Evolutionary conservation across 2,888 invertebrate genomes (phyloP).

Genomic region (Epinotia demarniana): DNA sequence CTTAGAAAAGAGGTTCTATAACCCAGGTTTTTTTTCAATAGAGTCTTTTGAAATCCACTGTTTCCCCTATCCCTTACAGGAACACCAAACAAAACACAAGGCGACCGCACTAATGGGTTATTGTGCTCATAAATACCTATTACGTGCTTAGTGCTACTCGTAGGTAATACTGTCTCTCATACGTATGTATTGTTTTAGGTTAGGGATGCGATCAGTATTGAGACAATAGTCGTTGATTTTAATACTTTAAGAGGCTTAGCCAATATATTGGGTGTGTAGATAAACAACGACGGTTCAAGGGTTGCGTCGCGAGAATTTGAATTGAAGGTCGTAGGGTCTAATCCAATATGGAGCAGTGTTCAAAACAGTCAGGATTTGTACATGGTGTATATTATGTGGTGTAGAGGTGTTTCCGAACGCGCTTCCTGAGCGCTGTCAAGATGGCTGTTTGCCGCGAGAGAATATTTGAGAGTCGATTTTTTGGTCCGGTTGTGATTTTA

Average conservation of each 20-base stretch:
- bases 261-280: neutral
- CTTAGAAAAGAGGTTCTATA: too few species aligned
- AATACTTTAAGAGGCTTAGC: slow-evolving; percentile 28
- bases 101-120: slow-evolving; percentile 64
- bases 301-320: neutral
- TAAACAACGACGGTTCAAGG: neutral
- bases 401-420: too few species aligned
- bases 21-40: neutral
- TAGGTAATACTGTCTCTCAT: slow-evolving; percentile 39
- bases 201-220: slow-evolving; percentile 14
- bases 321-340: too few species aligned
- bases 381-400: too few species aligned
- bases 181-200: slow-evolving; percentile 23
- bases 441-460: too few species aligned
- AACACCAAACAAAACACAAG: slow-evolving; percentile 54
- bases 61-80: neutral
- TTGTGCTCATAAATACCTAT: slow-evolving; percentile 72
- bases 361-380: too few species aligned
- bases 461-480: too few species aligned
- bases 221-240: slow-evolving; percentile 21
- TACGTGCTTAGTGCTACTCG: slow-evolving; percentile 50
- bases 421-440: too few species aligned
- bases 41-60: slow-evolving; percentile 5
- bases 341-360: too few species aligned
- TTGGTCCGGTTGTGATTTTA: too few species aligned